A percentile compares a stretch with the other conserved stretches of the same genome.
phyloP scores from a whole-genome alignment of 23 tunicate genomes.

The Trididemnum miniatum region DNA sequence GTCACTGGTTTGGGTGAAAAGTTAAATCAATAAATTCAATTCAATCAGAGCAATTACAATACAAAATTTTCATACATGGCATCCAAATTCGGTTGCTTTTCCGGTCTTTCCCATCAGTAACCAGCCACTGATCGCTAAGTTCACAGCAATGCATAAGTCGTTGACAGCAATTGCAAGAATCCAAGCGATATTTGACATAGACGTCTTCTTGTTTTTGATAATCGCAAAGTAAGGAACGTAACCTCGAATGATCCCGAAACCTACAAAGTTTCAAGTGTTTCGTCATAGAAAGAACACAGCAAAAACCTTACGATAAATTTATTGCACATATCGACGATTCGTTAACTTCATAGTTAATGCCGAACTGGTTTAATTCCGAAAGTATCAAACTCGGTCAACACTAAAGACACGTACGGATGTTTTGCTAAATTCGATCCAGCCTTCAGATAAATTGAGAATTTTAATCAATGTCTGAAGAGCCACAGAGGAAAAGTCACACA shows the following conservation, averaged over 20 bases:
- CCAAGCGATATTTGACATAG: slow-evolving; percentile 33
- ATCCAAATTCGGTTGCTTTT: slow-evolving; percentile 30
- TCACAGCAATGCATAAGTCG: slow-evolving; percentile 41
- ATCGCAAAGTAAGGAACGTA: slow-evolving; percentile 6
- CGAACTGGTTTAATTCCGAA: no score
- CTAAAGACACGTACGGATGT: no score
- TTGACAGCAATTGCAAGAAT: slow-evolving; percentile 60
- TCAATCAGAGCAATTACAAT: background rate
- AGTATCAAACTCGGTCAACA: no score
- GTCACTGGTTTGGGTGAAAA: no score
- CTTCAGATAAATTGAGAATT: no score
- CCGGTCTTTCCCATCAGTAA: background rate
- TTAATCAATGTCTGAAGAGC: no score
- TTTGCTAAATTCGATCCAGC: no score
- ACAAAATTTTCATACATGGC: slow-evolving; percentile 42
- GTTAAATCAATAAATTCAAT: background rate
- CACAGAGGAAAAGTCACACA: no score
- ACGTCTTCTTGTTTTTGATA: slow-evolving; percentile 17
- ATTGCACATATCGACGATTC: no score
- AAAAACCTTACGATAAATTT: no score
- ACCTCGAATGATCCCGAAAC: background rate
- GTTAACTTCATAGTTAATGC: no score
- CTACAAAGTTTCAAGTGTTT: background rate
- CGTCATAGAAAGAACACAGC: no score
- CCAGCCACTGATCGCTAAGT: slow-evolving; percentile 1